Evolutionary conservation across 2,113 vertebrate genomes (phyloP).

Genomic region (Petrocephalus microphthalmus): DNA sequence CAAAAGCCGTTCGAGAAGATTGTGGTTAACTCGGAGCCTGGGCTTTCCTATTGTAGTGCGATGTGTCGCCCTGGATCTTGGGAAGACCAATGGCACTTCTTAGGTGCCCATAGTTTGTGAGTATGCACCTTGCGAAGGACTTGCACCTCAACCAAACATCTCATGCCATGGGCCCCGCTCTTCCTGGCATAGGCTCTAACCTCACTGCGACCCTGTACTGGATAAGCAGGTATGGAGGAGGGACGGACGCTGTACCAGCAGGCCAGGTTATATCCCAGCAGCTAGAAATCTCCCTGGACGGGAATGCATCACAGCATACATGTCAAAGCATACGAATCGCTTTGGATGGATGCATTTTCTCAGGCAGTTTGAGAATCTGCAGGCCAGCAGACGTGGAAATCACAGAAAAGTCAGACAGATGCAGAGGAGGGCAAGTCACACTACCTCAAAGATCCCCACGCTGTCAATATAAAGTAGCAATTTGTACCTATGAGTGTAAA

Average conservation of each 20-base stretch:
- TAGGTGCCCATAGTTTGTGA: not conserved
- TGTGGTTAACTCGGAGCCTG: not conserved
- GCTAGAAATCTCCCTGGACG: not conserved
- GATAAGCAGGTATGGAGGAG: not conserved
- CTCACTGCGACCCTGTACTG: not conserved
- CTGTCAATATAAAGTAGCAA: not conserved
- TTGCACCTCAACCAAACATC: not conserved
- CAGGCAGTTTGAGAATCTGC: not conserved
- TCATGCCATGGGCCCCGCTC: not conserved
- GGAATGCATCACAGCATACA: not conserved
- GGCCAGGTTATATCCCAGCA: not conserved
- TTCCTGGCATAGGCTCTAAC: not conserved
- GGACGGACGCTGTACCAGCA: not conserved
- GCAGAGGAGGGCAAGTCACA: not conserved
- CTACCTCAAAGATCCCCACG: not conserved
- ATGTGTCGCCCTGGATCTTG: not conserved
- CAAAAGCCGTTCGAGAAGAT: not conserved
- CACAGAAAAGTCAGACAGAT: not conserved
- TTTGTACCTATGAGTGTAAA: not conserved
- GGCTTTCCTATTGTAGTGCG: not conserved
- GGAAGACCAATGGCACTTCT: not conserved
- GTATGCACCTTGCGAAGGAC: not conserved
- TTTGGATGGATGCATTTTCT: not conserved
- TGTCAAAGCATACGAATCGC: not conserved
- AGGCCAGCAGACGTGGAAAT: not conserved